These are phyloP conservation scores for Hemiscyllium ocellatum DNA, from an alignment of 2,113 vertebrate genomes.

Conservation along the genomic window DNA sequence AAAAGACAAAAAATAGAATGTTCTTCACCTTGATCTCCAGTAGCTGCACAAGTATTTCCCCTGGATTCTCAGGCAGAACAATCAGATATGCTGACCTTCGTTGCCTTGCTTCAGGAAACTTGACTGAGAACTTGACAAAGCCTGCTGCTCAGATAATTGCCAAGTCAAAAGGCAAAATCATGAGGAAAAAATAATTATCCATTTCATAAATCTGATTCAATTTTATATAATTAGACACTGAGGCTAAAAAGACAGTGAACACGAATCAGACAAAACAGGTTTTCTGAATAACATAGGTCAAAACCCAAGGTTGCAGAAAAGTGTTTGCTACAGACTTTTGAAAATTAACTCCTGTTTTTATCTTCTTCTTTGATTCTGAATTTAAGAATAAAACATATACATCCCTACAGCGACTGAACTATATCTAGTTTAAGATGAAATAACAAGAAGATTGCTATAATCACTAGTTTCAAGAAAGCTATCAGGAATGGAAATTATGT, in stretches of 20 bases:
- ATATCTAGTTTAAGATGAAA: not conserved
- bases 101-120: slow-evolving; percentile 13
- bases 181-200: not conserved
- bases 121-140: not conserved
- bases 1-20: not conserved
- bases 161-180: not conserved
- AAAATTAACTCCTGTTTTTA: not conserved
- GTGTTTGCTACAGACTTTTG: not conserved
- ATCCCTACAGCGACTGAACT: not conserved
- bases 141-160: not conserved
- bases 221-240: not conserved
- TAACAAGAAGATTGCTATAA: not conserved
- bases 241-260: not conserved
- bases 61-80: not conserved
- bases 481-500: not conserved
- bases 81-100: not conserved
- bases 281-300: not conserved
- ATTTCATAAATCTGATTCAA: not conserved
- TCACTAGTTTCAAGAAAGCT: not conserved
- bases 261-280: not conserved
- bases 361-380: not conserved
- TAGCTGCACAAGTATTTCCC: not conserved
- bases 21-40: not conserved
- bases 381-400: not conserved
- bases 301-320: not conserved